Base-by-base conservation (phyloP, 2,888 invertebrate genomes). In the Troilus luridus region DNA sequence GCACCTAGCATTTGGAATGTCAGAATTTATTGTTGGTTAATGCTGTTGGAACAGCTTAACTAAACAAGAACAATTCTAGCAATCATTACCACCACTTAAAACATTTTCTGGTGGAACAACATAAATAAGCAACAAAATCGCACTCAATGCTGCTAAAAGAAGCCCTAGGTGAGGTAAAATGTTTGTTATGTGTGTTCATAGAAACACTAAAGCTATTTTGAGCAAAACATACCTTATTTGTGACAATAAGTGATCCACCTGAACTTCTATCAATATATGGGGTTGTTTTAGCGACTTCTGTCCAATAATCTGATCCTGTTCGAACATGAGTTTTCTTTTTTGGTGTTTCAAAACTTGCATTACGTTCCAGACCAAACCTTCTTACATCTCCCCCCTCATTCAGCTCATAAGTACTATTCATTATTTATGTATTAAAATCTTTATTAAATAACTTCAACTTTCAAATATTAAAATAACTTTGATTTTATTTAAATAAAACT, bases 251-350 rank as follows among this genome's bases (percentile, higher is more conserved):
- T n/a, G 92, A 93, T 77, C 92, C 92, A 41, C 92, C 90, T 27
- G 91, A 90, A 85, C 92, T 92, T 91, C 88, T 91, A 91, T 93
- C 93, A 91, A 93, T 93, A 93, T 93, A 93, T 19, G 93, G 92
- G 91, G 93, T 93, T 91, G 93, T 93, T 85, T 93, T 93, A 21
- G 93, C 93, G 21, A 93, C 93, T 88, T 93, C 93, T 81, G 93
- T 92, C 93, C 93, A 93, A 92, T 93, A 93, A 92, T 93, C 93
- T 10, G 92, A 91, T 9, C 92, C 92, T 17, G 92, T 92, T 10
- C 92, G 90, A 12, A 92, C 91, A 77, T 92, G 92, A 14, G 91
- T 92, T 88, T 92, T 92, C 59, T 81, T 88, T 54, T 91, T 88
- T 0, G 91, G 90, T 27, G 88, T 89, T 89, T 92, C 92, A 60